Conservation (phyloP, 2,888 invertebrate genomes). For the Nebria salina region DNA sequence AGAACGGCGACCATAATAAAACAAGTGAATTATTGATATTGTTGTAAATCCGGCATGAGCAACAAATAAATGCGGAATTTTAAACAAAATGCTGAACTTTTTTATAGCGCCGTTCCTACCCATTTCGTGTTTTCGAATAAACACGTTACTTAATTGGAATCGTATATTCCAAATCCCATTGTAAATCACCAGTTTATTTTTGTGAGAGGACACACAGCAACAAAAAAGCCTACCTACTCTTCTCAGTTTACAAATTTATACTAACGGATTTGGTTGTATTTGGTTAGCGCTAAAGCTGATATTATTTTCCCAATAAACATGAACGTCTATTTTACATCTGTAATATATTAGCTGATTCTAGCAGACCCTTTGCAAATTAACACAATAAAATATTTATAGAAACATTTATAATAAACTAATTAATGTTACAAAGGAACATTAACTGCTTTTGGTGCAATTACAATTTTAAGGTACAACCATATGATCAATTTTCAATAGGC, state of each 20-base stretch:
- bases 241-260: neutral
- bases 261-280: neutral
- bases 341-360: too few relatives aligned
- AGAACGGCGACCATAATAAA: constrained; percentile 11
- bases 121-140: constrained; percentile 44
- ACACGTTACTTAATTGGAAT: constrained; percentile 42
- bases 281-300: neutral
- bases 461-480: too few relatives aligned
- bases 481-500: too few relatives aligned
- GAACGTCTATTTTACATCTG: too few relatives aligned
- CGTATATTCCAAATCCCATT: constrained; percentile 30
- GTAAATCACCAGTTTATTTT: constrained; percentile 41
- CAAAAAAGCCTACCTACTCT: constrained; percentile 11
- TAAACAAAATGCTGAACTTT: constrained; percentile 21
- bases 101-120: constrained; percentile 29
- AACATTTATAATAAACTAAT: too few relatives aligned
- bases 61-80: constrained; percentile 31
- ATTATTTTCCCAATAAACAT: neutral
- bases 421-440: too few relatives aligned
- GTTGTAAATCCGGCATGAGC: constrained; percentile 29
- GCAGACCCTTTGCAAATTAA: too few relatives aligned
- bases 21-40: constrained; percentile 41
- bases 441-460: too few relatives aligned
- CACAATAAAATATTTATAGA: too few relatives aligned
- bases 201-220: constrained; percentile 24